Base-by-base conservation (phyloP, 2,888 invertebrate species). In the Chrysina gloriosa region DNA sequence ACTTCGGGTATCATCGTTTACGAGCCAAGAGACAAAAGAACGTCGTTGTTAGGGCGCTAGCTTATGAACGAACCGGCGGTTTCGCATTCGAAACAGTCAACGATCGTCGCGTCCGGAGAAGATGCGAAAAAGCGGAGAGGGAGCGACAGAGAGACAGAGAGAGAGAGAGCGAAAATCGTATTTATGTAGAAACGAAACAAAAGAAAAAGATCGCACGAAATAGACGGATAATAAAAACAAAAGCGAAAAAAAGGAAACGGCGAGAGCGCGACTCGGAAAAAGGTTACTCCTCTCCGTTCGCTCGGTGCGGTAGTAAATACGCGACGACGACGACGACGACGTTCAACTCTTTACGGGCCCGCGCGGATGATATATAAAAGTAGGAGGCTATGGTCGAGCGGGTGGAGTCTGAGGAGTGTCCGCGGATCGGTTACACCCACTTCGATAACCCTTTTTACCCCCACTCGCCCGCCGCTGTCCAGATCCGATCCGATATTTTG, bases 351-450 rank as follows among this genome's bases (percentile, higher is more conserved):
- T 25, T 39, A 39, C 39, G 23, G 7, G 6, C 11, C 56, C 14
- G 27, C 58, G 58, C 58, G 58, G 48, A 48, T 66, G 42, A 74
- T 72, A 75, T n/a, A n/a, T 74, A 76, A 76, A 76, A 76, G 73
- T 74, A 74, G 76, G 77, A 74, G 77, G 75, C 76, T 74, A 73
- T 69, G 72, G 69, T 73, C 54, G 73, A 75, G 75, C 72, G 77
- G 78, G 78, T 76, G 80, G 77, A 77, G 75, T 75, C 75, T 77
- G 76, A 79, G 81, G 81, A 77, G 79, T 80, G 77, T 77, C 79
- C 77, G 72, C 77, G 72, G 77, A 80, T 80, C 77, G 80, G 80
- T 75, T 73, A 78, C 80, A 79, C 81, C 81, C 79, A 79, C 81
- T 79, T 78, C 77, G 73, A 77, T 76, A 77, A 77, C 77, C 76